Conservation (phyloP, 2,113 vertebrate species). For the Morone saxatilis region DNA sequence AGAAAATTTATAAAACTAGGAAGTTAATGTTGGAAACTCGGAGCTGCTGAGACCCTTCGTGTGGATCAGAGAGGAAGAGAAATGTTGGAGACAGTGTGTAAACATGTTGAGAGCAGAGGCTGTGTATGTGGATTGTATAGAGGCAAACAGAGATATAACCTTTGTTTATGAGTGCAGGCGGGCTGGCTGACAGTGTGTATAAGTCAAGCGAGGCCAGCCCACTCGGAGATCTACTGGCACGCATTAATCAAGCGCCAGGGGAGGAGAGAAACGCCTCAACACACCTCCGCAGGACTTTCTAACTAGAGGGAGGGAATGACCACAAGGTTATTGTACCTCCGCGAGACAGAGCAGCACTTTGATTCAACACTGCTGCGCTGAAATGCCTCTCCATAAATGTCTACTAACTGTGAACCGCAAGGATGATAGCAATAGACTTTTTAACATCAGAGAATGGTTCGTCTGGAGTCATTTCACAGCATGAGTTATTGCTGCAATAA, state of each 20-base stretch:
- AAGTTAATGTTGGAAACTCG: neutral
- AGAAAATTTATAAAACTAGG: neutral
- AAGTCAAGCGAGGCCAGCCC: conserved; percentile 73
- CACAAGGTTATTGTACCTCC: conserved; percentile 66
- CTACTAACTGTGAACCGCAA: conserved; percentile 25
- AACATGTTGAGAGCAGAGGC: conserved; percentile 44
- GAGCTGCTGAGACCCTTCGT: neutral
- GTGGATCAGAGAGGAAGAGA: conserved; percentile 35
- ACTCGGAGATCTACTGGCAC: conserved; percentile 64
- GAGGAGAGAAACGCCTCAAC: conserved; percentile 40
- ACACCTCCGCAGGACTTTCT: conserved; percentile 49
- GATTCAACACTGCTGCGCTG: conserved; percentile 34
- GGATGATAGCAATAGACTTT: conserved; percentile 47
- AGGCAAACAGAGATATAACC: conserved; percentile 72
- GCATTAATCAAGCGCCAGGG: conserved; percentile 73
- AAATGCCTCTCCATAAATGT: conserved; percentile 54
- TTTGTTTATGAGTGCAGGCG: conserved; percentile 77
- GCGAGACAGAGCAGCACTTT: conserved; percentile 15
- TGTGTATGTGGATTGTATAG: conserved; percentile 31
- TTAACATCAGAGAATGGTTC: conserved; percentile 33
- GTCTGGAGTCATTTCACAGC: conserved; percentile 61
- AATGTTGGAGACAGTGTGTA: conserved; percentile 21
- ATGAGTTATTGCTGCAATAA: conserved; percentile 70
- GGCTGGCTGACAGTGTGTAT: conserved; percentile 69
- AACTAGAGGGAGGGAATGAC: conserved; percentile 47